These are phyloP conservation scores for Gambusia yucatana DNA, from an alignment of 2,797 vertebrate species.

Conservation along the genomic window DNA sequence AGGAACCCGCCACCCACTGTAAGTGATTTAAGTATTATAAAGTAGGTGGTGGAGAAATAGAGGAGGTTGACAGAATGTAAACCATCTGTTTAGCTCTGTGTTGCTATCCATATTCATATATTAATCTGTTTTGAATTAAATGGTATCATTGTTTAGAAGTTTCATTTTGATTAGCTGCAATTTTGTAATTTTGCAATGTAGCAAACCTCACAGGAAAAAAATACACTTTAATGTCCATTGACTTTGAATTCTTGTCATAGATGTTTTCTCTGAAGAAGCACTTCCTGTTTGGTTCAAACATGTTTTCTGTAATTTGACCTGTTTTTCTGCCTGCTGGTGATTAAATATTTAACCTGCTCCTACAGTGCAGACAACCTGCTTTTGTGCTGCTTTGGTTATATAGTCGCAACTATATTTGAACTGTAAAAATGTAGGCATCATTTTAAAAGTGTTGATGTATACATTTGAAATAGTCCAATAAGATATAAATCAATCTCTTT, in stretches of 20 bases:
- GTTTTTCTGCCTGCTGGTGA: conserved; percentile 27
- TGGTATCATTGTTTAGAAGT: not conserved
- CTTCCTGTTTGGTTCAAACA: conserved; percentile 36
- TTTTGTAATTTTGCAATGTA: not conserved
- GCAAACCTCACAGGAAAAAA: not conserved
- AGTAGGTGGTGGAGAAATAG: not conserved
- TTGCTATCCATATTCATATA: not conserved
- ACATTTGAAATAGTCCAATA: not conserved
- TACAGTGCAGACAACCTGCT: conserved; percentile 23
- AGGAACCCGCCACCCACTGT: not conserved
- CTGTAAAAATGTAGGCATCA: not conserved
- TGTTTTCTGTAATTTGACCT: conserved; percentile 54
- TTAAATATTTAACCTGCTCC: conserved; percentile 73
- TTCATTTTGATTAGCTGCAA: not conserved
- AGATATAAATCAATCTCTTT: not conserved
- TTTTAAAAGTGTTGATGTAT: not conserved
- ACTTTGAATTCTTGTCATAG: not conserved
- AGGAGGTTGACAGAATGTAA: not conserved
- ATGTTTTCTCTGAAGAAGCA: conserved; percentile 24
- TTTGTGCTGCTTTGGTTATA: not conserved
- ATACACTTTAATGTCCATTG: not conserved
- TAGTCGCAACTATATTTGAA: not conserved
- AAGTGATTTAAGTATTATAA: not conserved
- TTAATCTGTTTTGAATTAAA: not conserved
- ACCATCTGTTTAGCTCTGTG: not conserved